phyloP scores from a whole-genome alignment of 2,113 vertebrate genomes.

The Peromyscus leucopus region DNA sequence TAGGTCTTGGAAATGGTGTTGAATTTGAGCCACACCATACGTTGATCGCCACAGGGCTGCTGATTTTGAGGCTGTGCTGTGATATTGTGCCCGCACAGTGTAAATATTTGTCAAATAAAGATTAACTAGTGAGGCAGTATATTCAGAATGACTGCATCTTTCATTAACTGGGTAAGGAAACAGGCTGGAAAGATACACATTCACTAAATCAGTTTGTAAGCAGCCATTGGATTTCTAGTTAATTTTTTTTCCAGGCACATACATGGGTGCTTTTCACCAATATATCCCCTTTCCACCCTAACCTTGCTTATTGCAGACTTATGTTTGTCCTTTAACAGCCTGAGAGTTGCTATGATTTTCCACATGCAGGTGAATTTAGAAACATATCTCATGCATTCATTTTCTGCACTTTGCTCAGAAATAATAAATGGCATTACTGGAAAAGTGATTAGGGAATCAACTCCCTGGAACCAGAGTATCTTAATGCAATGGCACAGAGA shows the following conservation, averaged over 20 bases:
- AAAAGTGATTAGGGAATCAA: constrained; percentile 16
- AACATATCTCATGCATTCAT: not conserved
- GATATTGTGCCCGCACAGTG: not conserved
- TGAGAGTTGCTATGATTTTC: not conserved
- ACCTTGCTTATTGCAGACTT: constrained; percentile 16
- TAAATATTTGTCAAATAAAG: constrained; percentile 61
- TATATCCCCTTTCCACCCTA: not conserved
- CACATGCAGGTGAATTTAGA: not conserved
- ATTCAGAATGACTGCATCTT: constrained; percentile 14
- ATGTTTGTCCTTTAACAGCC: not conserved
- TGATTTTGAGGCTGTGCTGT: not conserved
- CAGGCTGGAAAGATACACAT: accelerated
- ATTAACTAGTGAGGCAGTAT: not conserved
- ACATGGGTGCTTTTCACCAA: not conserved
- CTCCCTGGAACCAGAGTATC: not conserved
- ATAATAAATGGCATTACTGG: constrained; percentile 13
- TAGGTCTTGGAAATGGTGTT: not conserved
- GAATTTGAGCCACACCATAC: not conserved
- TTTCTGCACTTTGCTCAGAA: not conserved
- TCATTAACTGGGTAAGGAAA: constrained; percentile 27
- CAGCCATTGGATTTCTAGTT: not conserved
- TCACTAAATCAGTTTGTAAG: not conserved
- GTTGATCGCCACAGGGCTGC: not conserved
- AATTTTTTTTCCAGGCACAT: not conserved
- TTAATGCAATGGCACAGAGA: not conserved